Evolutionary conservation across 2,888 invertebrate species (phyloP), one percentile per base, ranked within the genome.

Genomic region (Acanthosoma haemorrhoidale): DNA sequence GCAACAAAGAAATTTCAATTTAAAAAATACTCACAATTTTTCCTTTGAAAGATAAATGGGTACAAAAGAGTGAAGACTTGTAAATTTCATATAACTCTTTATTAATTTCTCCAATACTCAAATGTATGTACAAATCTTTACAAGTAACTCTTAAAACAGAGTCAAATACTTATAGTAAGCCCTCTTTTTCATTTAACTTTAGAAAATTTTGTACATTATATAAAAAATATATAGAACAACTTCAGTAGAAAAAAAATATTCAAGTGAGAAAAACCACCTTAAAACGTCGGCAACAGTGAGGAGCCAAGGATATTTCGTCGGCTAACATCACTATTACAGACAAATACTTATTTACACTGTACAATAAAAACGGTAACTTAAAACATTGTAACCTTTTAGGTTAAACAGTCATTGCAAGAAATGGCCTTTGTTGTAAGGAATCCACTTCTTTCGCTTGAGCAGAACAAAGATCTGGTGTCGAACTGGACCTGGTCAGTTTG

Each of bases 361-460:
- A 67, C 67, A 67, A 29, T 25, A 29, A 36, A 25, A 43, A 66
- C 68, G 73, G 73, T 73, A 73, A 73, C 70, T 72, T 67, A 69
- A 60, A 38, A 66, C 66, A 63, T 32, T 41, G 38, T 39, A 57
- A 59, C 68, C 43, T 31, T 58, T 43, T 41, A 59, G 69, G 71
- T 83, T 83, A 83, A 78, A 83, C 83, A 43, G 83, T 83, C 84
- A 84, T 83, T 69, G 83, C 83, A 71, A 84, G 79, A 78, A 81
- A 83, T 71, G 82, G 81, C 77, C 83, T 79, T 74, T 82, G 82
- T 75, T 82, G 82, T 72, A 81, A 75, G 66, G 81, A 80, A 73
- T 80, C 80, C 16, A 75, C 76, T 70, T 77, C 77, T 77, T 84
- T 84, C 43, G 83, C 83, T 76, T 83, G 83, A 70, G 83, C 80